Evolutionary conservation across 1,140 invertebrate species (phyloP), one percentile per base, ranked within the genome.

Genomic region (Solenopsis invicta): DNA sequence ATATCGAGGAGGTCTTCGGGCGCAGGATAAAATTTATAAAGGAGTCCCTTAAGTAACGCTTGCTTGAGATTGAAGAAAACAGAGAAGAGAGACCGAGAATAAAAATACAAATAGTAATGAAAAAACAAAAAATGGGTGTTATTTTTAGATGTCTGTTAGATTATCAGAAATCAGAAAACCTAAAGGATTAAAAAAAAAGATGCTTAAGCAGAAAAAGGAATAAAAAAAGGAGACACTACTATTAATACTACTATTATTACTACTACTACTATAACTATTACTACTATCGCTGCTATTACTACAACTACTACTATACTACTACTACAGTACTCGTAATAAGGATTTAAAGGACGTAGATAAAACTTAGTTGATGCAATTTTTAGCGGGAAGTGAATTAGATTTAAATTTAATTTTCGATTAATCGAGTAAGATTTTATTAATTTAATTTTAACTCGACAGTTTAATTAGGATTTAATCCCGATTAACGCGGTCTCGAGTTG

Each of bases 141-240:
- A 94, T 94, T 94, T 94, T 94, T 94, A 94, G 94, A 94, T 94
- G 94, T 94, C 92, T 94, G 92, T 94, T 94, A 94, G 93, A 94
- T 93, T 93, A 94, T 93, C 92, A 92, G 92, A 93, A 82, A 94
- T 88, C 90, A 93, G 92, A 93, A 92, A 90, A 90, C 82, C 75
- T 90, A 91, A 93, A 93, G 84, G 59, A 92, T 90, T 81, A 81
- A 90, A 88, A 92, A 88, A 92, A 93, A 92, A 93, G 93, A 94
- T 90, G 88, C 89, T 93, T 93, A 92, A 92, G 89, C 90, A 91
- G 91, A 93, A 94, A 93, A 93, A 91, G 61, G 88, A 92, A 89
- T 85, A 91, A 91, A 92, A 91, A 91, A 92, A 92, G 64, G 85
- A 92, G 77, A 88, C 87, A 82, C 87, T 91, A 93, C 87, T 90